phyloP scores from a whole-genome alignment of 2,113 vertebrate genomes.

The Chaenocephalus aceratus region DNA sequence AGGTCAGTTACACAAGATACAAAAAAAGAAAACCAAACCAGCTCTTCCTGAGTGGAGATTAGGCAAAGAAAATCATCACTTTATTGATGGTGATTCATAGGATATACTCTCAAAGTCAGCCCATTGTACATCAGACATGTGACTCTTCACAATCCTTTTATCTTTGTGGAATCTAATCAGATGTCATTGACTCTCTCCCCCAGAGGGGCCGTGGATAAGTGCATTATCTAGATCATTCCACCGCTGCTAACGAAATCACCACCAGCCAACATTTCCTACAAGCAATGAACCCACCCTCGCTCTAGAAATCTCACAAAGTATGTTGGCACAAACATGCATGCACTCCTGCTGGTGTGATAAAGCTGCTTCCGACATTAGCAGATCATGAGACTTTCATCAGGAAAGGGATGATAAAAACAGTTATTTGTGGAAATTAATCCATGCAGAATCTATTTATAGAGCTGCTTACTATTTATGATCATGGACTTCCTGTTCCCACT shows the following conservation, averaged over 20 bases:
- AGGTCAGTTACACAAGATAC: conserved; percentile 5
- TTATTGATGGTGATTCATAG: conserved; percentile 58
- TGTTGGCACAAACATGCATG: neutral
- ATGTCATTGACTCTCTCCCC: conserved; percentile 57
- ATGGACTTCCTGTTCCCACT: conserved; percentile 63
- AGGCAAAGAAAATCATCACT: conserved; percentile 51
- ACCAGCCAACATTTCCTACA: conserved; percentile 61
- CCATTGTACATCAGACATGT: conserved; percentile 62
- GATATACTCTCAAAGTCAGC: conserved; percentile 54
- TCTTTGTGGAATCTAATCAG: conserved; percentile 78
- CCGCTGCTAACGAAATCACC: conserved; percentile 69
- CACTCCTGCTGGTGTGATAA: conserved; percentile 57
- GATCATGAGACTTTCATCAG: conserved; percentile 76
- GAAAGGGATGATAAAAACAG: conserved; percentile 66
- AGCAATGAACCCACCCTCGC: conserved; percentile 51
- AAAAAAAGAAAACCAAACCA: conserved; percentile 23
- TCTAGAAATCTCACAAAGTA: conserved; percentile 8
- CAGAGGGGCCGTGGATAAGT: conserved; percentile 70
- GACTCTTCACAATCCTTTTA: conserved; percentile 70
- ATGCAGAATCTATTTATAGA: conserved; percentile 70
- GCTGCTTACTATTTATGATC: conserved; percentile 61
- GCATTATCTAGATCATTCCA: conserved; percentile 80
- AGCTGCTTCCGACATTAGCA: conserved; percentile 73
- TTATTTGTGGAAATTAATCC: conserved; percentile 67
- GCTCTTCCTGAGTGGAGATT: conserved; percentile 41